These are phyloP conservation scores for Lissonota sp. DNA, from an alignment of 2,888 invertebrate species.

Conservation along the genomic window DNA sequence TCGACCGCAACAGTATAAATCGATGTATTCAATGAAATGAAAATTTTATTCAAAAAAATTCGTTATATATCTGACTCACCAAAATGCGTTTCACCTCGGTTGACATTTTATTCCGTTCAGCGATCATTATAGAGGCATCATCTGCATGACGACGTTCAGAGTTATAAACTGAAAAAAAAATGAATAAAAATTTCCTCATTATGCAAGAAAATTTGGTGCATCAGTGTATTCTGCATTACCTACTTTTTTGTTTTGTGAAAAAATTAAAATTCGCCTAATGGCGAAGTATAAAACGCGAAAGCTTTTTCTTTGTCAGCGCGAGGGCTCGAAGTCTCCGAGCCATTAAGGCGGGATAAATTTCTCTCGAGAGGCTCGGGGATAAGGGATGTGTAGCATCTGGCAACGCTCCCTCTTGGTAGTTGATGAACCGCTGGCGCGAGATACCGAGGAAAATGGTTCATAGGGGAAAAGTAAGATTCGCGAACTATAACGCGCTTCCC, in stretches of 20 bases:
- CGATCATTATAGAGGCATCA: no score
- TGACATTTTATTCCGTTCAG: no score
- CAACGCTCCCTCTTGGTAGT: slow-evolving; percentile 41
- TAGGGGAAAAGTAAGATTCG: slow-evolving; percentile 51
- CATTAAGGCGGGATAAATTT: slow-evolving; percentile 33
- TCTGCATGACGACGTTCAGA: no score
- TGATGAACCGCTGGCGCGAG: slow-evolving; percentile 47
- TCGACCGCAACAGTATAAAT: not conserved
- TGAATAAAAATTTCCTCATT: no score
- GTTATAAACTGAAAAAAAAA: no score
- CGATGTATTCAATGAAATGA: not conserved
- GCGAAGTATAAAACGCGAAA: slow-evolving; percentile 21
- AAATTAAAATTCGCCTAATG: slow-evolving; percentile 33
- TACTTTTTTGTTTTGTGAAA: not conserved
- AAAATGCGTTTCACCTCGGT: no score
- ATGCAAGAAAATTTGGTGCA: no score
- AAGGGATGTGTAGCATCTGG: slow-evolving; percentile 41
- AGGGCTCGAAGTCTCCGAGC: slow-evolving; percentile 20
- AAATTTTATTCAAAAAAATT: no score
- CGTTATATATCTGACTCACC: no score
- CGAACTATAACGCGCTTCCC: slow-evolving; percentile 41
- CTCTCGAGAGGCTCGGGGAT: slow-evolving; percentile 26
- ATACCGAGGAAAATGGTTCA: slow-evolving; percentile 49
- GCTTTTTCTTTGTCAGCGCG: slow-evolving; percentile 14
- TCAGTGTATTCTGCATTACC: no score